phyloP scores from a whole-genome alignment of 2,113 vertebrate species.

The Ictidomys tridecemlineatus region DNA sequence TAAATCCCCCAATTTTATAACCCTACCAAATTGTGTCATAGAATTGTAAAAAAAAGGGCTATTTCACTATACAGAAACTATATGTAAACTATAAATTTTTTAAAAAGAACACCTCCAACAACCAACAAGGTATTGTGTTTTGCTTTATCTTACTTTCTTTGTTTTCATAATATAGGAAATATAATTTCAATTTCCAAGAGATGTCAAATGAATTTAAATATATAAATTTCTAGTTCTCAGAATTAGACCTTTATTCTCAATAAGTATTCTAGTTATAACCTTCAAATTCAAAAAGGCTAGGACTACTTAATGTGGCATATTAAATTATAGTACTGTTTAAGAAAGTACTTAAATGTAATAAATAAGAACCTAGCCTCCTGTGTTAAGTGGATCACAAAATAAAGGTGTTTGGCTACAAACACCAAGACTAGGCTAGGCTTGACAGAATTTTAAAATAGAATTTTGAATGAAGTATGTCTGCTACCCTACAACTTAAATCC shows the following conservation, averaged over 20 bases:
- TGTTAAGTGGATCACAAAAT: slow-evolving; percentile 2
- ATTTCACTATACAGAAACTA: slow-evolving; percentile 32
- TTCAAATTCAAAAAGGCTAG: slow-evolving; percentile 52
- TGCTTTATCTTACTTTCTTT: slow-evolving; percentile 33
- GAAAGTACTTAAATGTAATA: slow-evolving; percentile 51
- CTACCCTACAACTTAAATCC: not conserved
- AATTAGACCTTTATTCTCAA: slow-evolving; percentile 29
- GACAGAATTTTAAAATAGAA: not conserved
- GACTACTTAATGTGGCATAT: slow-evolving; percentile 20
- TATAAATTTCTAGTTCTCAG: slow-evolving; percentile 38
- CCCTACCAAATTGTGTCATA: not conserved
- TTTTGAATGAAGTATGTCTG: slow-evolving; percentile 33
- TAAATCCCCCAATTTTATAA: not conserved
- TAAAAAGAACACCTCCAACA: not conserved
- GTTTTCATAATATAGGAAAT: slow-evolving; percentile 26
- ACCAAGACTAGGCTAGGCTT: not conserved
- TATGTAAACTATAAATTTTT: not conserved
- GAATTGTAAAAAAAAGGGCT: not conserved
- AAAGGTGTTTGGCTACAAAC: slow-evolving; percentile 48
- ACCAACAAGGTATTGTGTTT: not conserved
- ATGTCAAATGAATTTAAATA: slow-evolving; percentile 47
- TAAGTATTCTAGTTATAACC: slow-evolving; percentile 35
- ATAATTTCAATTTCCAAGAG: slow-evolving; percentile 49
- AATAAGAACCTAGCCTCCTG: not conserved
- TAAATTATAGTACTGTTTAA: slow-evolving; percentile 8